These are phyloP conservation scores for Autographa pulchrina DNA, from an alignment of 2,888 invertebrate genomes.

Conservation along the genomic window DNA sequence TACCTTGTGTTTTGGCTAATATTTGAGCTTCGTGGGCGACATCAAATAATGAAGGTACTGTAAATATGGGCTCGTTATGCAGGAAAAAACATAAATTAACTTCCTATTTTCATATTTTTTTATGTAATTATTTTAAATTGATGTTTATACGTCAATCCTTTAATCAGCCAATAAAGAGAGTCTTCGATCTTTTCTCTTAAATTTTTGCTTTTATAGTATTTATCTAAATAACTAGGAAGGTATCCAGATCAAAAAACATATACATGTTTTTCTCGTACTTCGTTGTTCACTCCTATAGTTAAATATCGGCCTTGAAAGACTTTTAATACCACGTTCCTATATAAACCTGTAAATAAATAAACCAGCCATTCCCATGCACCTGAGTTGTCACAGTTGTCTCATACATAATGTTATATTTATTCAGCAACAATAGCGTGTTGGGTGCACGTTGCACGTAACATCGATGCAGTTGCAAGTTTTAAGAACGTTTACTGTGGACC, in stretches of 20 bases:
- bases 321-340: not conserved
- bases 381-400: slow-evolving; percentile 21
- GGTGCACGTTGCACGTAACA: slow-evolving; percentile 39
- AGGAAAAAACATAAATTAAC: not conserved
- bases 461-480: slow-evolving; percentile 32
- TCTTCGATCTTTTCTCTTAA: too few species aligned
- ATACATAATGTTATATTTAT: slow-evolving; percentile 37
- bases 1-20: not conserved
- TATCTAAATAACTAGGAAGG: too few species aligned
- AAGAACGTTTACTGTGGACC: slow-evolving; percentile 29
- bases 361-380: not conserved
- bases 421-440: slow-evolving; percentile 38
- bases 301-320: too few species aligned
- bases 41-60: slow-evolving; percentile 1
- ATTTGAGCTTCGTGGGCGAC: slow-evolving; percentile 4
- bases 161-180: too few species aligned
- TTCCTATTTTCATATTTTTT: not conserved
- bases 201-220: too few species aligned
- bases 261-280: too few species aligned
- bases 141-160: too few species aligned
- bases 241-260: too few species aligned
- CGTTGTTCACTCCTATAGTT: too few species aligned
- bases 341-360: not conserved
- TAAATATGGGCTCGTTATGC: not conserved
- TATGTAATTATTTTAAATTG: not conserved